A percentile compares a stretch with the other conserved stretches of the same genome.
Conservation (phyloP, 2,888 invertebrate genomes). For the Mantis religiosa region DNA sequence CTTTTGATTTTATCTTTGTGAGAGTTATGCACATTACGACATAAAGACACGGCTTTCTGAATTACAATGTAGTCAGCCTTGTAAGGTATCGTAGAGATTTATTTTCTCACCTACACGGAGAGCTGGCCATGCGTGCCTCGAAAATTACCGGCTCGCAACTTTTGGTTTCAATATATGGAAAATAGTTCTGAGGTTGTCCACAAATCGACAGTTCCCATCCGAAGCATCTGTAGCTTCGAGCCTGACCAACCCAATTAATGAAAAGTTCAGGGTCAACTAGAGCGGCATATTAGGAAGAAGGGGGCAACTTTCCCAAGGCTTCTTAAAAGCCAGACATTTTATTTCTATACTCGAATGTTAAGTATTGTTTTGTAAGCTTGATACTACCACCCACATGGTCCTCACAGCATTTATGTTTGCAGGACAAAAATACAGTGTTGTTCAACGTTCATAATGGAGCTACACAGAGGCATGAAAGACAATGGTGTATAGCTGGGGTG, state of each 20-base stretch:
- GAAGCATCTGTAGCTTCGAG: neutral
- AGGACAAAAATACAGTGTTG: neutral
- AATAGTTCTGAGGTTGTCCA: neutral
- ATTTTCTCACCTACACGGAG: neutral
- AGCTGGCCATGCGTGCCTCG: neutral
- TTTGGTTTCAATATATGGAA: neutral
- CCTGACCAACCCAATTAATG: neutral
- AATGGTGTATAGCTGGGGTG: no score
- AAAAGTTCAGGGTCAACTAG: neutral
- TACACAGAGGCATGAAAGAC: neutral
- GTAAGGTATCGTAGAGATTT: neutral
- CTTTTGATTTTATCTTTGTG: neutral
- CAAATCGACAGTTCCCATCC: neutral
- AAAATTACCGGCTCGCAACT: neutral
- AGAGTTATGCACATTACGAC: neutral
- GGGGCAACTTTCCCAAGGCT: neutral
- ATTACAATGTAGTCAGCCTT: neutral
- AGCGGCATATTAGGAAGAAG: neutral
- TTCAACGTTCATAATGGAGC: neutral
- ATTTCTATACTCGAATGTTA: neutral
- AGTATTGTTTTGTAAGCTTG: neutral
- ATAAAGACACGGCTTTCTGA: neutral
- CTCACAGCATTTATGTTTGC: neutral
- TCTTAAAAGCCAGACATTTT: neutral
- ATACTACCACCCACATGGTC: neutral